Evolutionary conservation across 1,140 invertebrate genomes (phyloP), one percentile per base, ranked within the genome.

Genomic region (Calephelis virginiensis): DNA sequence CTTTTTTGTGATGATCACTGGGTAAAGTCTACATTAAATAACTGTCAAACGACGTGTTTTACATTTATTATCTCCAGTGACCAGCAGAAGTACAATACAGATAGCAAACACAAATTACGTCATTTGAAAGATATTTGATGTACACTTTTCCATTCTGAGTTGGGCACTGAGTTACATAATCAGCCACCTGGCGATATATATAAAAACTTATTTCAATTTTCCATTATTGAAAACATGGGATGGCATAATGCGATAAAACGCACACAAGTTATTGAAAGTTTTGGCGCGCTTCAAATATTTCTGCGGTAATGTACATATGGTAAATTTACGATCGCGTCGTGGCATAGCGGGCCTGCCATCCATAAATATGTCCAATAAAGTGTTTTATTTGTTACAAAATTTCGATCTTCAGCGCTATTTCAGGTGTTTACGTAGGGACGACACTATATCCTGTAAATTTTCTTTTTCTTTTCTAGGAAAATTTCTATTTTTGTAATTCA

Each of bases 361-460:
- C 53, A 59, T 59, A 38, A 59, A 59, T 38, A 37, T 38, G 10
- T 28, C 28, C 53, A 59, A 59, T 59, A 56, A 59, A 59, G 37
- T 59, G 28, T 37, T 59, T 59, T 53, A 53, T 37, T 56, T 28
- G 17, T 12, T 37, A 56, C 53, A 56, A 56, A 56, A 56, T 56
- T 17, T 17, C 28, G 17, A 37, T 38, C 53, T 56, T 53, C 17
- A 10, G 50, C 8, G 13, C 17, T 0, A 53, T 49, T 49, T 49
- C 7, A 49, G 48, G 0, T 13, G n/a, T 49, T 49, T 13, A 49
- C 8, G 14, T 49, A 49, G 8, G 6, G 14, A 0, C n/a, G n/a
- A 12, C n/a, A 49, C 8, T 1, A 49, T 8, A 13, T 12, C n/a
- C 13, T 50, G 49, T 17, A 50, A 12, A 14, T 14, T 17, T 50